Percentiles rank a stretch among this genome's conserved stretches.
These are phyloP conservation scores for Sphaerolaimus hirsutus DNA, from an alignment of 2,888 invertebrate species.

Conservation along the genomic window DNA sequence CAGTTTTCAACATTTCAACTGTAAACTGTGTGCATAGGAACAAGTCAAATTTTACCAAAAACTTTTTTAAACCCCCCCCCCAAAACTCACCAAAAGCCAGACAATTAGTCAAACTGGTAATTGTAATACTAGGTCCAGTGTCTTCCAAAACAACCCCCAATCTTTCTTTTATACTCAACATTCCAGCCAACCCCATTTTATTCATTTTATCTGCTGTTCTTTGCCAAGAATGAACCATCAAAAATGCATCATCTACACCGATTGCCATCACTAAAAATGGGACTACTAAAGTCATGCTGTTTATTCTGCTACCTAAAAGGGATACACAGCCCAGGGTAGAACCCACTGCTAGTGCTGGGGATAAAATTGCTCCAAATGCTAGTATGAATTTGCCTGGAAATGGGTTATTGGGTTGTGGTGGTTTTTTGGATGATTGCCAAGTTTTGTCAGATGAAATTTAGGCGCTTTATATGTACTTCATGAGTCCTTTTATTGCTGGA, in stretches of 20 bases:
- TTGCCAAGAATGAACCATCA: constrained; percentile 21
- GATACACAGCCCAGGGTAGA: constrained; percentile 19
- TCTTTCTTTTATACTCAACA: constrained; percentile 1
- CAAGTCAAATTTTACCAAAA: too few relatives aligned
- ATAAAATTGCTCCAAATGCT: constrained; percentile 14
- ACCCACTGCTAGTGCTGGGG: constrained; percentile 19
- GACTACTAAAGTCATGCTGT: constrained; percentile 21
- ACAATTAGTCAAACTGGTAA: constrained; percentile 22
- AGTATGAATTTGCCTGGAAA: constrained; percentile 8
- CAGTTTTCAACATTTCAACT: too few relatives aligned
- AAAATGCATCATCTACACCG: constrained; percentile 20
- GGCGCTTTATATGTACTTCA: too few relatives aligned
- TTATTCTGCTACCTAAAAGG: constrained; percentile 13
- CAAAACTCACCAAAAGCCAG: constrained; percentile 14
- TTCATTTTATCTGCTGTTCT: constrained; percentile 7
- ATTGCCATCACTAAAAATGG: constrained; percentile 23
- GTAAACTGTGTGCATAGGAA: too few relatives aligned
- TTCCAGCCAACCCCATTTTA: too few relatives aligned
- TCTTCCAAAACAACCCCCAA: constrained; percentile 17
- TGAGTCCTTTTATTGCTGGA: too few relatives aligned
- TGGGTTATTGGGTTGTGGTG: neutral
- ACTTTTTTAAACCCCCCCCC: neutral
- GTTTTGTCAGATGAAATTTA: too few relatives aligned
- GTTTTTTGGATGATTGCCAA: too few relatives aligned
- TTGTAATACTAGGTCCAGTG: constrained; percentile 21